A percentile compares a stretch with the other conserved stretches of the same genome.
These are phyloP conservation scores for Apis laboriosa DNA, from an alignment of 1,140 invertebrate genomes.

Conservation along the genomic window DNA sequence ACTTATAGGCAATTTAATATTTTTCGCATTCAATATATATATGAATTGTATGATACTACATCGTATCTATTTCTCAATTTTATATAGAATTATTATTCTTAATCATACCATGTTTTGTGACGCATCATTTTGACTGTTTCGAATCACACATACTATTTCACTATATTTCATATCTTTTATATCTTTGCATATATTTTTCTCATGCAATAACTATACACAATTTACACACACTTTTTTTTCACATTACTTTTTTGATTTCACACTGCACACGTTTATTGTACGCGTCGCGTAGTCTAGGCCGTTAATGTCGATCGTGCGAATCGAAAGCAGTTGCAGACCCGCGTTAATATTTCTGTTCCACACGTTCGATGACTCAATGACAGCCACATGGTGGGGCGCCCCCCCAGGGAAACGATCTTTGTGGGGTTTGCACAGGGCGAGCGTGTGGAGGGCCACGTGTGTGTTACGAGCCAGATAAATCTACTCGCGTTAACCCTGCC, in stretches of 20 bases:
- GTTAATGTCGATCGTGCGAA: slow-evolving; percentile 22
- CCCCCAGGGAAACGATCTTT: slow-evolving; percentile 19
- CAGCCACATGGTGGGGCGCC: slow-evolving; percentile 24
- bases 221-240: neutral
- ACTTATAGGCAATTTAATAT: too few species aligned
- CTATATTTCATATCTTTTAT: neutral
- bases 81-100: too few species aligned
- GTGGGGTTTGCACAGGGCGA: slow-evolving; percentile 26
- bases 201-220: neutral
- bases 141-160: neutral
- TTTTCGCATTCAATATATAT: too few species aligned
- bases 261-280: neutral
- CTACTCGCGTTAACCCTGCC: slow-evolving; percentile 14
- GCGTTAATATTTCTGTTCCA: slow-evolving; percentile 26
- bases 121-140: neutral
- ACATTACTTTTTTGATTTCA: neutral
- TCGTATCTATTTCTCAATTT: too few species aligned
- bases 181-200: neutral
- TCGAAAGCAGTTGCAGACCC: neutral
- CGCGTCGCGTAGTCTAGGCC: neutral
- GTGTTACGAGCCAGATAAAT: slow-evolving; percentile 28
- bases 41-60: too few species aligned
- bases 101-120: neutral
- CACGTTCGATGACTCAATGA: slow-evolving; percentile 48
- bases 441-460: slow-evolving; percentile 24